Evolutionary conservation across 2,797 vertebrate genomes (phyloP).

Genomic region (Lateolabrax maculatus): DNA sequence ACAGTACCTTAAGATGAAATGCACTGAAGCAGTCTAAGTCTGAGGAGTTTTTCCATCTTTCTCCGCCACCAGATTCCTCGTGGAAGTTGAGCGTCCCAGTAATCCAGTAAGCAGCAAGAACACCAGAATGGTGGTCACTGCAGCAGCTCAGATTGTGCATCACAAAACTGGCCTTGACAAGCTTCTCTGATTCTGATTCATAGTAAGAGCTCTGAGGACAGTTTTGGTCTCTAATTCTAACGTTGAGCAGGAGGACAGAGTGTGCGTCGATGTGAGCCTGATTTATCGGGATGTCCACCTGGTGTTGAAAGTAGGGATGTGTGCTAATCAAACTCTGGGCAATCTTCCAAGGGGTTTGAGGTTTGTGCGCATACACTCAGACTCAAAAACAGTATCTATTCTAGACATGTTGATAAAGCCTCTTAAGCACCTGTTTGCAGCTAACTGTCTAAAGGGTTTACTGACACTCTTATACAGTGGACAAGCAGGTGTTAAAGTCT

Average conservation of each 20-base stretch:
- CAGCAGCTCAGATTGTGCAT: constrained; percentile 59
- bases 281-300: constrained; percentile 61
- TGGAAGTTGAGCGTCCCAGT: constrained; percentile 27
- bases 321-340: constrained; percentile 72
- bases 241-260: constrained; percentile 15
- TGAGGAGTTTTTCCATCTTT: constrained; percentile 33
- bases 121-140: constrained; percentile 6
- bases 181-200: constrained; percentile 31
- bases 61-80: constrained; percentile 10
- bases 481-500: constrained; percentile 43
- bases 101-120: constrained; percentile 48
- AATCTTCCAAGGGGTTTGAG: constrained; percentile 56
- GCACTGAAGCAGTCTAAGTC: constrained; percentile 28
- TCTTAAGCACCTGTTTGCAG: constrained; percentile 79
- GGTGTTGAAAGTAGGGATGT: constrained; percentile 54
- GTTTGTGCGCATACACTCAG: constrained; percentile 36
- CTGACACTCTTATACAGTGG: constrained; percentile 33
- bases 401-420: constrained; percentile 77
- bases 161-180: constrained; percentile 23
- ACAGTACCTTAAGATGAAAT: constrained; percentile 51
- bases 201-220: constrained; percentile 7
- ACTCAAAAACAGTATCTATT: constrained; percentile 63
- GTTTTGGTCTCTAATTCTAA: constrained; percentile 33
- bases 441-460: constrained; percentile 67
- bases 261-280: constrained; percentile 32